A percentile compares a stretch with the other conserved stretches of the same genome.
These are phyloP conservation scores for Bovichtus variegatus DNA, from an alignment of 2,797 vertebrate species.

Conservation along the genomic window DNA sequence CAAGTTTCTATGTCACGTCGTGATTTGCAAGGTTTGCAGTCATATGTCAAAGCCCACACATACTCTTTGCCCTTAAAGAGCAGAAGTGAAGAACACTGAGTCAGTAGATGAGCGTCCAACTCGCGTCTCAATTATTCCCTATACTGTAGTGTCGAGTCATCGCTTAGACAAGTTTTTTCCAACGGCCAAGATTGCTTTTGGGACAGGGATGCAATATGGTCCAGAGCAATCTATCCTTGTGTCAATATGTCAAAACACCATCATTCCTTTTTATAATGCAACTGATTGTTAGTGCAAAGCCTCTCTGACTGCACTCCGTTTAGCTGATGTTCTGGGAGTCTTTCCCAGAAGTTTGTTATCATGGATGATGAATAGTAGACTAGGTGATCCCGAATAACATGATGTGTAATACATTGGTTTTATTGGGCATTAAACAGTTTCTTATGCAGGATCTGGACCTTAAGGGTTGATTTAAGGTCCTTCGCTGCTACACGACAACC, in stretches of 20 bases:
- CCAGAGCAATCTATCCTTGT: slow-evolving; percentile 87
- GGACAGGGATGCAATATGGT: slow-evolving; percentile 87
- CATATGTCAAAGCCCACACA: slow-evolving; percentile 60
- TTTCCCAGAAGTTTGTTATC: slow-evolving; percentile 69
- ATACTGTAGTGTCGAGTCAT: slow-evolving; percentile 73
- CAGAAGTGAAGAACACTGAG: slow-evolving; percentile 61
- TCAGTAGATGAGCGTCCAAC: slow-evolving; percentile 67
- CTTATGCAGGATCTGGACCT: slow-evolving; percentile 45
- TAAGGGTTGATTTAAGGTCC: slow-evolving; percentile 56
- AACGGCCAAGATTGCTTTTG: slow-evolving; percentile 87
- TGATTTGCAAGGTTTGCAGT: slow-evolving; percentile 57
- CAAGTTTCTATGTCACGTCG: slow-evolving; percentile 11
- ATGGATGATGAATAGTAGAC: slow-evolving; percentile 61
- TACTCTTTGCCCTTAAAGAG: slow-evolving; percentile 44
- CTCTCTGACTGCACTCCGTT: slow-evolving; percentile 63
- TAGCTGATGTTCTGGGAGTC: slow-evolving; percentile 61
- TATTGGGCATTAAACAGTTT: slow-evolving; percentile 48
- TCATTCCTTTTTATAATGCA: slow-evolving; percentile 78
- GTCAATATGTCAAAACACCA: slow-evolving; percentile 82
- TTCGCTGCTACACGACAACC: slow-evolving; percentile 13
- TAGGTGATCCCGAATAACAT: slow-evolving; percentile 41
- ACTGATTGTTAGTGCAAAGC: slow-evolving; percentile 72
- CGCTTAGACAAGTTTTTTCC: slow-evolving; percentile 83
- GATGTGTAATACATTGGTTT: slow-evolving; percentile 60
- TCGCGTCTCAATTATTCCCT: slow-evolving; percentile 78